These are phyloP conservation scores for Podarcis muralis DNA, from an alignment of 2,113 vertebrate species.

Conservation along the genomic window DNA sequence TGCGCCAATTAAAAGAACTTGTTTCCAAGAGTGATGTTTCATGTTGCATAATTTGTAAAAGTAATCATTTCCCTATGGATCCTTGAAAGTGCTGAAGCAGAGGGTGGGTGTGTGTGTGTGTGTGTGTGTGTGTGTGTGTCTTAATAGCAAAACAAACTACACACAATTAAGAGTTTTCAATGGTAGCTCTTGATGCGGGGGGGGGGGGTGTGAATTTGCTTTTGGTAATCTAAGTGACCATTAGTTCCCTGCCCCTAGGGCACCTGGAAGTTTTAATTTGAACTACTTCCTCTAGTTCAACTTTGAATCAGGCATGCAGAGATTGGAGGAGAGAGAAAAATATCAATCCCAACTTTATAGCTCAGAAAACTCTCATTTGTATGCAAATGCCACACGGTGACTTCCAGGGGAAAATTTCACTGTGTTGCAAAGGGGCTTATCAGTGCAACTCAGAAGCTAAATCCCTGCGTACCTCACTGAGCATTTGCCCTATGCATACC, in stretches of 20 bases:
- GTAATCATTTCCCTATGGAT: background rate
- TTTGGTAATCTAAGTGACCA: slow-evolving; percentile 15
- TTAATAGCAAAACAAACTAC: slow-evolving; percentile 11
- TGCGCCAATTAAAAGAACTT: background rate
- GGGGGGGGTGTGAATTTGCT: background rate
- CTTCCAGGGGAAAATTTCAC: slow-evolving; percentile 61
- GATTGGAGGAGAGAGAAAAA: background rate
- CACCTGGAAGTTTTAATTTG: slow-evolving; percentile 44
- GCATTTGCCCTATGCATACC: slow-evolving; percentile 70
- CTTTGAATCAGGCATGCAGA: slow-evolving; percentile 55
- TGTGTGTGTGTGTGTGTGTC: background rate
- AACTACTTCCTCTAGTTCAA: slow-evolving; percentile 34
- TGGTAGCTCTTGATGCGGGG: background rate
- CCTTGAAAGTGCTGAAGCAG: slow-evolving; percentile 11
- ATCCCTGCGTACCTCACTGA: slow-evolving; percentile 65
- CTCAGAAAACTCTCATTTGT: slow-evolving; percentile 66
- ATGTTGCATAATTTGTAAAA: slow-evolving; percentile 33
- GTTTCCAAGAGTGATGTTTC: background rate
- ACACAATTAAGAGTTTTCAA: slow-evolving; percentile 4
- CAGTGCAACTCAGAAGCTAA: slow-evolving; percentile 68
- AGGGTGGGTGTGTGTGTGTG: background rate
- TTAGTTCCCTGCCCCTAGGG: background rate
- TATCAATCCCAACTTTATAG: slow-evolving; percentile 24
- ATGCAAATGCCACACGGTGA: slow-evolving; percentile 67
- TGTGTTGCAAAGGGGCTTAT: slow-evolving; percentile 61